Base-by-base conservation (phyloP, 2,888 invertebrate species). In the Gastrophysa polygoni region DNA sequence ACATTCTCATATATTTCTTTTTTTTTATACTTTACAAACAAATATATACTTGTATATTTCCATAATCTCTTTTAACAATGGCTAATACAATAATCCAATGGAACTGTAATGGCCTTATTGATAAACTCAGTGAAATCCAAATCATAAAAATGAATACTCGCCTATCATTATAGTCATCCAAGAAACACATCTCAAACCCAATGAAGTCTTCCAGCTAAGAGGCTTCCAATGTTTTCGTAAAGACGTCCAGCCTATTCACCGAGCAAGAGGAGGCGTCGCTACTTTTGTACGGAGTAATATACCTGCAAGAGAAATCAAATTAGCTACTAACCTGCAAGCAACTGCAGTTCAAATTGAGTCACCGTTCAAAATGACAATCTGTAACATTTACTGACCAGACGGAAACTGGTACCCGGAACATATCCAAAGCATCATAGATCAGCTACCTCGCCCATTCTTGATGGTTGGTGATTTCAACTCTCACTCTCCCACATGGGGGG, bases 161-260 rank as follows among this genome's bases (percentile, higher is more conserved):
- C 46, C 46, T 7, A 18, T 46, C 14, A 18, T 17, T 47, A 7
- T 47, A 21, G 47, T 7, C 2, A 21, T 47, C 11, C 47, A 47
- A 18, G 29, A 24, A 16, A 46, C 46, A 14, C 56, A 56, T 21
- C 18, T 56, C 16, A 56, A 44, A 44, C 44, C 56, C 43, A 46
- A 17, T 11, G 46, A 29, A n/a, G 10, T n/a, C 20, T 57, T 57
- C 7, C 34, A 28, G 1, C 14, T 57, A 16, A 24, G 57, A 47
- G 32, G 29, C 11, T 47, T 32, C 20, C 20, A 47, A 2, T 24
- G n/a, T 18, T 28, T 32, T 14, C 46, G 57, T 29, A 29, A 57
- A 57, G 48, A 57, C 20, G n/a, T 57, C 18, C 24, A 18, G 6
- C 34, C 34, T 47, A 8, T 11, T 17, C 47, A 47, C 11, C n/a